Evolutionary conservation across 2,797 vertebrate species (phyloP).

Genomic region (Corythornis leucogaster): DNA sequence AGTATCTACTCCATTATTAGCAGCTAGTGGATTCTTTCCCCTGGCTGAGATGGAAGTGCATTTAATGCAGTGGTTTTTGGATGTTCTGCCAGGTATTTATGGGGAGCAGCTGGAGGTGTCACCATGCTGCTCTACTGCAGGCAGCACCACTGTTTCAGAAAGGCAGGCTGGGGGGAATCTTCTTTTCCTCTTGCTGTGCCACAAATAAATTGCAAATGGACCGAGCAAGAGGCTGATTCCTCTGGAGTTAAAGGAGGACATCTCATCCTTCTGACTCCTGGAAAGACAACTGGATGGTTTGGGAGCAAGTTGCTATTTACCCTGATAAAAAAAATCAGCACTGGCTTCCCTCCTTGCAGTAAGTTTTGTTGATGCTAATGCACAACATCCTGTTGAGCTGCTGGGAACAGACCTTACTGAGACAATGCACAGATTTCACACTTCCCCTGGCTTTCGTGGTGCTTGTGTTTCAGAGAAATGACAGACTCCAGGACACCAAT

Average conservation of each 20-base stretch:
- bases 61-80: conserved; percentile 3
- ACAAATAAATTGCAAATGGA: not conserved
- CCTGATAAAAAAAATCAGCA: not conserved
- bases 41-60: not conserved
- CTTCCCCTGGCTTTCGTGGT: not conserved
- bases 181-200: not conserved
- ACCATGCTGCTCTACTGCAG: too few relatives aligned
- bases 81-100: not conserved
- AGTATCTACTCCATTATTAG: conserved; percentile 29
- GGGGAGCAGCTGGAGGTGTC: too few relatives aligned
- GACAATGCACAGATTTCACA: conserved; percentile 45
- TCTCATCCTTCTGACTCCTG: not conserved
- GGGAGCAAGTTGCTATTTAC: not conserved
- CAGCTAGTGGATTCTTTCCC: conserved; percentile 17
- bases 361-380: not conserved
- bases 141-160: not conserved
- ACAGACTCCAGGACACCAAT: not conserved
- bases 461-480: conserved; percentile 12
- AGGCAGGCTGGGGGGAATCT: not conserved
- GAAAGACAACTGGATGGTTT: conserved; percentile 5
- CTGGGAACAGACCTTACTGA: conserved; percentile 8
- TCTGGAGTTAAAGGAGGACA: not conserved
- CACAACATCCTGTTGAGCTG: not conserved
- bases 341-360: not conserved
- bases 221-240: not conserved